Conservation (phyloP, 2,888 invertebrate species). For the Dicroscelio sp. region DNA sequence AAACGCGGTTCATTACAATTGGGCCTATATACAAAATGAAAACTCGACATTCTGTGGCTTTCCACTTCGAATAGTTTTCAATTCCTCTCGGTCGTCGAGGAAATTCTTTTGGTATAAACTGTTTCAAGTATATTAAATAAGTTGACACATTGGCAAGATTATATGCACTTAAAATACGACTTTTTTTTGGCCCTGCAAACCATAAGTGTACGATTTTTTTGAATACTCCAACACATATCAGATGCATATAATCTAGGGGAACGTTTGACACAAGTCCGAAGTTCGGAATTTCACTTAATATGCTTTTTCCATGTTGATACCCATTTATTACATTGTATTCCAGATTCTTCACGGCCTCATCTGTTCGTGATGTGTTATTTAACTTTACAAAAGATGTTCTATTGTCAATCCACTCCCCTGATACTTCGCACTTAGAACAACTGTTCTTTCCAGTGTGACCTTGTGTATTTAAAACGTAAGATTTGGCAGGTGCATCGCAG, state of each 20-base stretch:
- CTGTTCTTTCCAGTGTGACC: no score
- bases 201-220: neutral
- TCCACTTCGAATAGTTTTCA: neutral
- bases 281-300: neutral
- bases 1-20: neutral
- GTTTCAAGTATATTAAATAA: neutral
- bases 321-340: neutral
- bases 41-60: constrained; percentile 11
- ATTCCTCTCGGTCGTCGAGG: neutral
- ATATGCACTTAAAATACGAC: neutral
- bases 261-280: neutral
- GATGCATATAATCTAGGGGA: neutral
- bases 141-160: neutral
- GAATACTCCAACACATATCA: neutral
- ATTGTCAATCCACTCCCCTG: no score
- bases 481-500: no score
- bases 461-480: no score
- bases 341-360: no score
- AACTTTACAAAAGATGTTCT: no score
- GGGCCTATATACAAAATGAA: neutral
- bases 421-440: no score
- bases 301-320: neutral
- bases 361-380: no score
- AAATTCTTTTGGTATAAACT: neutral
- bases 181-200: neutral